Evolutionary conservation across 1,140 invertebrate genomes (phyloP).

Genomic region (Apis laboriosa): DNA sequence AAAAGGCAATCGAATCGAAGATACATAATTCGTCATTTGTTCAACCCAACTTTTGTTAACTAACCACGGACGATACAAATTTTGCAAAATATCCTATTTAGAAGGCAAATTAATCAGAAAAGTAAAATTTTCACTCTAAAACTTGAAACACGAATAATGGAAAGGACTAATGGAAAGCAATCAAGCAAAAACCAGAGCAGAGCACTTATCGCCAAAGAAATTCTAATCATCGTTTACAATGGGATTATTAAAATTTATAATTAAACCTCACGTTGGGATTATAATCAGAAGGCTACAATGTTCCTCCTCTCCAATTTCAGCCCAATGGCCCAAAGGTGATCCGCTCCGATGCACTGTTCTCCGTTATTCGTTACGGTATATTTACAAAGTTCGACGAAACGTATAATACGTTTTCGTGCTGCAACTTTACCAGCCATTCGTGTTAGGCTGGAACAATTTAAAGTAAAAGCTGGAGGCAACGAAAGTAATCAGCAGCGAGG

Average conservation of each 20-base stretch:
- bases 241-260: slow-evolving; percentile 12
- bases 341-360: background rate
- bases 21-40: too few species aligned
- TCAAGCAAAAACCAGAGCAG: background rate
- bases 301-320: slow-evolving; percentile 35
- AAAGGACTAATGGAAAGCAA: background rate
- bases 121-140: too few species aligned
- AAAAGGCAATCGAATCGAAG: too few species aligned
- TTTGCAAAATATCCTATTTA: too few species aligned
- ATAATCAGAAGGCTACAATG: background rate
- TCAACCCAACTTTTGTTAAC: background rate
- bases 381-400: slow-evolving; percentile 45
- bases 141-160: too few species aligned
- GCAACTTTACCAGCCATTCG: slow-evolving; percentile 44
- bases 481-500: background rate
- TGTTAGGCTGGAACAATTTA: slow-evolving; percentile 29
- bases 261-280: slow-evolving; percentile 2
- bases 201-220: background rate
- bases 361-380: slow-evolving; percentile 50
- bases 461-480: slow-evolving; percentile 15
- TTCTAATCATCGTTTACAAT: background rate
- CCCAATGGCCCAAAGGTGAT: background rate
- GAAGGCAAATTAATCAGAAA: too few species aligned
- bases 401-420: slow-evolving; percentile 54
- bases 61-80: too few species aligned